Conservation (phyloP, 1,140 invertebrate genomes). For the Caenorhabditis briggsae region DNA sequence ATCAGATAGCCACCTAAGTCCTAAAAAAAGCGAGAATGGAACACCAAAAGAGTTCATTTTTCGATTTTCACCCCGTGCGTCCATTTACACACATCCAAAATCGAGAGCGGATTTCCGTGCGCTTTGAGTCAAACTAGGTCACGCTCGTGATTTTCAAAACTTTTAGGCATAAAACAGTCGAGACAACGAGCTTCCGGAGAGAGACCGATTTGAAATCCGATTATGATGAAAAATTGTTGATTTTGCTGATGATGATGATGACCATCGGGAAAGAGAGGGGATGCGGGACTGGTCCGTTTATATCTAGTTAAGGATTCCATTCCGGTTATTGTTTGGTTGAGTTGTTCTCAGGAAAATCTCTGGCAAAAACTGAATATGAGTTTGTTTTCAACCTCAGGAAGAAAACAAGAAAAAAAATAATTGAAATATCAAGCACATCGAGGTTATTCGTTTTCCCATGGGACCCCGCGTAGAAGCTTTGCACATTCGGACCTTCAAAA, state of each 20-base stretch:
- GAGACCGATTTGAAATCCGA: conserved; percentile 10
- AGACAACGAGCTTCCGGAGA: conserved; percentile 50
- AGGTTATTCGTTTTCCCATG: too few species aligned
- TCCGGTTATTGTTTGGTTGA: not conserved
- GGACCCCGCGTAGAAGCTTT: too few species aligned
- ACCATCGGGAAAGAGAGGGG: not conserved
- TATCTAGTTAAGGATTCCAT: conserved; percentile 21
- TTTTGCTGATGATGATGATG: not conserved
- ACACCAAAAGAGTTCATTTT: conserved; percentile 11
- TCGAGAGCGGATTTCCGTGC: conserved; percentile 54
- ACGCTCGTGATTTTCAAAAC: conserved; percentile 54
- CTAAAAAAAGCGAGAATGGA: not conserved
- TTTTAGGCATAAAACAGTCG: conserved; percentile 53
- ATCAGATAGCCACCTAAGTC: too few species aligned
- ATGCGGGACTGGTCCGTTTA: not conserved
- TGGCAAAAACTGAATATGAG: too few species aligned
- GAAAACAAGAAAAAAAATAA: too few species aligned
- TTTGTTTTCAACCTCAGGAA: too few species aligned
- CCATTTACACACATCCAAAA: conserved; percentile 10
- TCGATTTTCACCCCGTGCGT: not conserved
- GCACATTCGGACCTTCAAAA: too few species aligned
- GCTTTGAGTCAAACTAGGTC: conserved; percentile 49
- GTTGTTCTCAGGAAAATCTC: not conserved
- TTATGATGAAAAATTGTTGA: conserved; percentile 19
- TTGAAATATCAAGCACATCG: too few species aligned